Conservation (phyloP, 2,113 vertebrate species). For the Campylorhamphus procurvoides region DNA sequence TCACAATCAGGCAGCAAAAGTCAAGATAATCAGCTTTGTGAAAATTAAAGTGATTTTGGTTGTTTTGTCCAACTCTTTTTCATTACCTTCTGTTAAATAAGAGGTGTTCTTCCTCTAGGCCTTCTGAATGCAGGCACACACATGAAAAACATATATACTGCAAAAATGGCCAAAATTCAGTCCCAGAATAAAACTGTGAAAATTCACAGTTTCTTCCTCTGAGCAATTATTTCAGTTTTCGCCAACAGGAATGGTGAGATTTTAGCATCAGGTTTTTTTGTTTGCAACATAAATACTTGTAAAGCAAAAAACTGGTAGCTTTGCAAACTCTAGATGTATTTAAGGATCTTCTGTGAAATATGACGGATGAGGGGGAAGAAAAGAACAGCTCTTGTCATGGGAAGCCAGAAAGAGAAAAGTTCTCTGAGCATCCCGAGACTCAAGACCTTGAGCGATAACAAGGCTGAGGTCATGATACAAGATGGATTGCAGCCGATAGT, state of each 20-base stretch:
- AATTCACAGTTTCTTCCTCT: slow-evolving; percentile 68
- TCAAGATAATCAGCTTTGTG: neutral
- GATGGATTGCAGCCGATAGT: neutral
- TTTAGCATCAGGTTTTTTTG: slow-evolving; percentile 71
- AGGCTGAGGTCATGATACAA: slow-evolving; percentile 1
- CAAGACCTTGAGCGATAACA: slow-evolving; percentile 13
- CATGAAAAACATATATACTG: slow-evolving; percentile 22
- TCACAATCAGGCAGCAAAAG: neutral
- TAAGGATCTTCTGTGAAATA: slow-evolving; percentile 62
- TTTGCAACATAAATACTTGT: slow-evolving; percentile 62
- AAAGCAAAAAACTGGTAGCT: slow-evolving; percentile 51
- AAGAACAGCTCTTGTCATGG: slow-evolving; percentile 44
- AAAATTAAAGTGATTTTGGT: neutral
- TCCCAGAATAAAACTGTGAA: slow-evolving; percentile 71
- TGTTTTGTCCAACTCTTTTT: neutral
- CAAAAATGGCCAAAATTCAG: slow-evolving; percentile 66
- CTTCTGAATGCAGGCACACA: neutral
- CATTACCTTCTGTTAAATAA: neutral
- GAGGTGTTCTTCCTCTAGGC: slow-evolving; percentile 28
- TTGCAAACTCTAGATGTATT: slow-evolving; percentile 59
- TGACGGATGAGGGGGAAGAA: slow-evolving; percentile 61
- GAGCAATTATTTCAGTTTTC: slow-evolving; percentile 69
- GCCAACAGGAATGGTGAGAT: slow-evolving; percentile 65
- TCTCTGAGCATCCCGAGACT: neutral
- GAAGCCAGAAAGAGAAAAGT: slow-evolving; percentile 40